These are phyloP conservation scores for Hippopotamus amphibius DNA, from an alignment of 2,113 vertebrate species.

Conservation along the genomic window DNA sequence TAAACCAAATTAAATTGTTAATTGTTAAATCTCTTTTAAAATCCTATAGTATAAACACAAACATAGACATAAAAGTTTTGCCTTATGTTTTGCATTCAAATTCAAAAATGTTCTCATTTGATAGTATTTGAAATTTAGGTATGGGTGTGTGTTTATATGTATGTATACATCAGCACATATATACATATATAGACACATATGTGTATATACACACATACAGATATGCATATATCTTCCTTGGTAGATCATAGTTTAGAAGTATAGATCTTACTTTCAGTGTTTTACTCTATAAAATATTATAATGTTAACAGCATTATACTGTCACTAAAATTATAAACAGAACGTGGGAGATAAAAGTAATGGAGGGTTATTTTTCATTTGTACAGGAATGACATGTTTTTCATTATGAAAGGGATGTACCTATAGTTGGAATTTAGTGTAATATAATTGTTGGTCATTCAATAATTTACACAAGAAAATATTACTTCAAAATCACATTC, in stretches of 20 bases:
- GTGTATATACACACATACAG: not conserved
- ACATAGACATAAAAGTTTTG: not conserved
- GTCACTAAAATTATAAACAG: not conserved
- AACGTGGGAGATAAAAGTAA: not conserved
- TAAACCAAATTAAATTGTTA: conserved; percentile 2
- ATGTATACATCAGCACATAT: not conserved
- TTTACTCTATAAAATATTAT: not conserved
- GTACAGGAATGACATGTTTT: not conserved
- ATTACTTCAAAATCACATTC: not conserved
- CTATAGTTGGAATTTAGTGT: not conserved
- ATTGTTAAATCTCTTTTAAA: not conserved
- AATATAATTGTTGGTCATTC: not conserved
- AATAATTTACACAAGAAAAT: not conserved
- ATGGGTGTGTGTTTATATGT: not conserved
- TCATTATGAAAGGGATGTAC: not conserved
- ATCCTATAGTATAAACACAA: not conserved
- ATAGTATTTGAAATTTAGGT: not conserved
- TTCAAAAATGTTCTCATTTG: not conserved
- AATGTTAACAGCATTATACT: not conserved
- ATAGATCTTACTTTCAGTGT: not conserved
- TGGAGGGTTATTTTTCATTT: not conserved
- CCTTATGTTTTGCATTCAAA: not conserved
- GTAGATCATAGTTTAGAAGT: not conserved
- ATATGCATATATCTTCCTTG: not conserved
- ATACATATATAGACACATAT: not conserved